A percentile compares a stretch with the other conserved stretches of the same genome.
Evolutionary conservation across 2,113 vertebrate species (phyloP).

Genomic region (Dasyurus viverrinus): DNA sequence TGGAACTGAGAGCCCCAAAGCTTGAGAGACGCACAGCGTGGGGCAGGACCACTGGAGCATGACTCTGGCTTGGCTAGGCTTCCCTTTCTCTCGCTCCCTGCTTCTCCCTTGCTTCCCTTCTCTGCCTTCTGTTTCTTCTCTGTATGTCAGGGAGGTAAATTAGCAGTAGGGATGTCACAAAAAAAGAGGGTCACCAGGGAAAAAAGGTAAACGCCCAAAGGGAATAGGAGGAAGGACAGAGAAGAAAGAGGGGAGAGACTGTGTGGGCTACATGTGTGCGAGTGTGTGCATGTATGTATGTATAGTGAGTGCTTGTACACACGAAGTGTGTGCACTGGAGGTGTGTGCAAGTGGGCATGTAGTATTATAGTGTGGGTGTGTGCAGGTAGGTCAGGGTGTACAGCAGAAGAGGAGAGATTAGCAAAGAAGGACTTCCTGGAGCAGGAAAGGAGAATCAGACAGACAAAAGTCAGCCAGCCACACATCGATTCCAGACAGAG

Average conservation of each 20-base stretch:
- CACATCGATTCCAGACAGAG: background rate
- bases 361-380: no score
- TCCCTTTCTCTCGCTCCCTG: no score
- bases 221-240: background rate
- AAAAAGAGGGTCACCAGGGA: no score
- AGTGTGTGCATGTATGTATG: no score
- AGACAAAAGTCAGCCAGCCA: background rate
- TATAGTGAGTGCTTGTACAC: no score
- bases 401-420: background rate
- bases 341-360: no score
- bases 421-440: slow-evolving; percentile 80
- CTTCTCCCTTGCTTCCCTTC: background rate
- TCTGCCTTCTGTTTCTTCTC: background rate
- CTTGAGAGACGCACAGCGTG: background rate
- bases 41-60: background rate
- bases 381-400: no score
- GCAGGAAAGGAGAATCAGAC: slow-evolving; percentile 60
- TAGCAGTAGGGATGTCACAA: background rate
- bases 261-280: no score
- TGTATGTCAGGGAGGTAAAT: background rate
- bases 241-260: background rate
- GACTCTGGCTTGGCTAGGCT: background rate
- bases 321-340: no score
- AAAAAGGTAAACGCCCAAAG: background rate
- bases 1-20: background rate